Conservation (phyloP, 1,140 invertebrate species). For the Drosophila pandora region DNA sequence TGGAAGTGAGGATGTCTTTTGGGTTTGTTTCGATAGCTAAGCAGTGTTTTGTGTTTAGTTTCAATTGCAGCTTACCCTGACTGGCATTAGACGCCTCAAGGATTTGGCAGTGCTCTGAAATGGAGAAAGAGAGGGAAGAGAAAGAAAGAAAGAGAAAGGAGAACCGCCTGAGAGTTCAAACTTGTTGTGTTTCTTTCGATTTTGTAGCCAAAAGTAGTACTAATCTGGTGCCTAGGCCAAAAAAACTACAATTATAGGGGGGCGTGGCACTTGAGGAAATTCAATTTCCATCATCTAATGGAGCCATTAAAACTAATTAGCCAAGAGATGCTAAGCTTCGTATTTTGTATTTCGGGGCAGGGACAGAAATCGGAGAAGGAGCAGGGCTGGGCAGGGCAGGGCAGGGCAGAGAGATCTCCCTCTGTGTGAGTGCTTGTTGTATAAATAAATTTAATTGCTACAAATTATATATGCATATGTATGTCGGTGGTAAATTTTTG, state of each 20-base stretch:
- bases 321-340: conserved; percentile 33
- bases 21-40: conserved; percentile 34
- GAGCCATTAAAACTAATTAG: conserved; percentile 54
- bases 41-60: conserved; percentile 33
- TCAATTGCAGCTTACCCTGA: conserved; percentile 79
- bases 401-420: conserved; percentile 9
- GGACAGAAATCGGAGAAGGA: conserved; percentile 37
- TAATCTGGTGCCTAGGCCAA: conserved; percentile 45
- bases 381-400: conserved; percentile 13
- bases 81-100: conserved; percentile 79
- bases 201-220: conserved; percentile 63
- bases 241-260: conserved; percentile 39
- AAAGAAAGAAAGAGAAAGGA: conserved; percentile 60
- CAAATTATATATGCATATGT: conserved; percentile 68
- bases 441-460: conserved; percentile 74
- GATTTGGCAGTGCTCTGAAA: conserved; percentile 78
- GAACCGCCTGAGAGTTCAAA: conserved; percentile 70
- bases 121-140: conserved; percentile 56
- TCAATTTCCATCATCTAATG: conserved; percentile 55
- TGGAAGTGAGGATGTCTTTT: conserved; percentile 33
- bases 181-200: conserved; percentile 55
- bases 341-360: conserved; percentile 21
- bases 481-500: conserved; percentile 42
- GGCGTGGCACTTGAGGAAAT: conserved; percentile 44
- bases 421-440: conserved; percentile 49